Percentiles rank a stretch among this genome's conserved stretches.
Conservation (phyloP, 2,888 invertebrate species). For the Nymphalis urticae region DNA sequence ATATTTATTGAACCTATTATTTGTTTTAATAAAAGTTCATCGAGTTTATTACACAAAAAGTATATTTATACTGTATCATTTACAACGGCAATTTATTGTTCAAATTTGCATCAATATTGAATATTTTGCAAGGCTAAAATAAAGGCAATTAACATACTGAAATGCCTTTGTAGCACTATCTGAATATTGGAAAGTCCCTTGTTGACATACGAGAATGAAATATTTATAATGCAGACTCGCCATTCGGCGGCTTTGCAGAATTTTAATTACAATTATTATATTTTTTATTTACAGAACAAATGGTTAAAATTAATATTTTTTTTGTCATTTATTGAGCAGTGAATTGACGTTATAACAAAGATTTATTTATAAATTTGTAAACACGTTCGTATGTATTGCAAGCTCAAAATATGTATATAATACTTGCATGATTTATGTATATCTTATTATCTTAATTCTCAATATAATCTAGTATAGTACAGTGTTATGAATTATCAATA, state of each 20-base stretch:
- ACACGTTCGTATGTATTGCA: no score
- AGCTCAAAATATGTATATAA: no score
- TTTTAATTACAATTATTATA: no score
- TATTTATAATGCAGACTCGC: slow-evolving; percentile 1
- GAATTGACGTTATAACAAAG: not conserved
- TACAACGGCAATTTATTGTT: slow-evolving; percentile 2
- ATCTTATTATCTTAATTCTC: no score
- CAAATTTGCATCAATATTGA: slow-evolving; percentile 8
- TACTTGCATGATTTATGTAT: no score
- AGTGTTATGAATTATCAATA: no score
- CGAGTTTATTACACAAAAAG: not conserved
- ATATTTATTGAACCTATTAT: not conserved
- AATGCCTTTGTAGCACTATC: slow-evolving; percentile 12
- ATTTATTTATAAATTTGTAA: no score
- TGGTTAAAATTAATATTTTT: not conserved
- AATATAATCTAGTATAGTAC: no score
- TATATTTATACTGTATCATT: not conserved
- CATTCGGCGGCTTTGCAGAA: not conserved
- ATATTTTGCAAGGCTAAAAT: slow-evolving; percentile 16
- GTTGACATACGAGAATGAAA: slow-evolving; percentile 15
- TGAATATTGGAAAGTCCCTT: slow-evolving; percentile 20
- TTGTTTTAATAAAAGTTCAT: not conserved
- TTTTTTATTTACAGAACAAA: no score
- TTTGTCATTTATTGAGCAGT: not conserved
- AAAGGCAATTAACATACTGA: slow-evolving; percentile 17